A percentile compares a stretch with the other conserved stretches of the same genome.
These are phyloP conservation scores for Paramormyrops hopkinsi DNA, from an alignment of 2,797 vertebrate genomes.

Conservation along the genomic window DNA sequence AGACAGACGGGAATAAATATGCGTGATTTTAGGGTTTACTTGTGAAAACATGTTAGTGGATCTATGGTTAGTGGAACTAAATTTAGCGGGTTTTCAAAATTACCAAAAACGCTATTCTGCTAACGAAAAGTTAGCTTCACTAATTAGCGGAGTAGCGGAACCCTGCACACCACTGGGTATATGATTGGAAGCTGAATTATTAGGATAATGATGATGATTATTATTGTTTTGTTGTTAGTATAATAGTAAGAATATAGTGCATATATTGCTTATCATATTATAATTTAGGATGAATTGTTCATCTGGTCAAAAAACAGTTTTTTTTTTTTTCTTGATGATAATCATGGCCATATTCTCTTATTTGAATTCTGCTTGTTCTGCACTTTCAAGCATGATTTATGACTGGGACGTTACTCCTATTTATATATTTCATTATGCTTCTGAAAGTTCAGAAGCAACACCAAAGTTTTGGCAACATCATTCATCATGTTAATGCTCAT, in stretches of 20 bases:
- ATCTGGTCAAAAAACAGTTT: neutral
- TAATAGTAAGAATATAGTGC: neutral
- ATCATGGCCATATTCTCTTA: slow-evolving; percentile 12
- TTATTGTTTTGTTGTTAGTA: neutral
- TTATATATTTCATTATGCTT: slow-evolving; percentile 27
- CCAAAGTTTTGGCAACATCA: slow-evolving; percentile 16
- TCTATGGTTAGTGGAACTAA: neutral
- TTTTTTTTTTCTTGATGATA: neutral
- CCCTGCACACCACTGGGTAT: neutral
- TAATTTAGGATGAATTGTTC: neutral
- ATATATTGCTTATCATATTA: neutral
- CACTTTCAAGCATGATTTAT: slow-evolving; percentile 28
- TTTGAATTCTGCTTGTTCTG: slow-evolving; percentile 28
- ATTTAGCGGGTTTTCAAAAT: neutral
- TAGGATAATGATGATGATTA: neutral
- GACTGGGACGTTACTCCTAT: slow-evolving; percentile 24
- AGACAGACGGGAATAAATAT: neutral
- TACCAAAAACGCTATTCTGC: neutral
- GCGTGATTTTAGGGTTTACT: neutral
- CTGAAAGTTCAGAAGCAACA: slow-evolving; percentile 24
- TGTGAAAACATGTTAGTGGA: neutral
- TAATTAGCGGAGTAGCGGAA: neutral
- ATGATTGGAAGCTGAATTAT: neutral
- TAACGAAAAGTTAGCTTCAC: neutral
- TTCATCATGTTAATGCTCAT: slow-evolving; percentile 24